A percentile compares a stretch with the other conserved stretches of the same genome.
Conservation (phyloP, 2,888 invertebrate species). For the Ditula angustiorana region DNA sequence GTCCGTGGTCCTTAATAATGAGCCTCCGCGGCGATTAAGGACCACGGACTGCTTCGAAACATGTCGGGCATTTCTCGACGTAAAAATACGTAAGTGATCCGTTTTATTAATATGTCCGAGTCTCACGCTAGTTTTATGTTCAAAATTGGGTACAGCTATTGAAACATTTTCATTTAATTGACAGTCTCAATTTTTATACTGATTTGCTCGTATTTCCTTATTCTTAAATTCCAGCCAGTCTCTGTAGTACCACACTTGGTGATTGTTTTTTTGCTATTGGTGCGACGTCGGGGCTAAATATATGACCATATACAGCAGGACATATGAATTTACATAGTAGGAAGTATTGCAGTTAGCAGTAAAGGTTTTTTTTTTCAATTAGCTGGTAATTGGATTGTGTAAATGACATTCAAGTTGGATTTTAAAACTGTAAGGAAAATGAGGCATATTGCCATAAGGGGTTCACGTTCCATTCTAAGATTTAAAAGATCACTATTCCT, state of each 20-base stretch:
- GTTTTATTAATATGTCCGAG: no score
- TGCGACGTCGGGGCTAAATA: not conserved
- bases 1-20: no score
- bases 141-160: no score
- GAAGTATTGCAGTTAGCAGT: constrained; percentile 13
- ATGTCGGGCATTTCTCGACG: no score
- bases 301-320: not conserved
- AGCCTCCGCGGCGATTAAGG: no score
- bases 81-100: no score
- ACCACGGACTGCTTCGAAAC: no score
- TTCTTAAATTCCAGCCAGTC: constrained; percentile 18
- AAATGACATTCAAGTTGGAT: constrained; percentile 3
- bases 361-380: constrained; percentile 21
- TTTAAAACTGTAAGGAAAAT: no score
- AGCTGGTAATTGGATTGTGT: constrained; percentile 18
- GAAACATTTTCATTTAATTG: no score
- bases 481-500: no score
- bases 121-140: no score
- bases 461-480: no score
- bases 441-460: not conserved
- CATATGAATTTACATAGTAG: constrained; percentile 27
- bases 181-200: not conserved
- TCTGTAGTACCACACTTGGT: not conserved
- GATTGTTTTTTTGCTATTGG: constrained; percentile 1
- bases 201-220: constrained; percentile 28